Evolutionary conservation across 2,113 vertebrate genomes (phyloP), one percentile per base, ranked within the genome.

Genomic region (Nerophis lumbriciformis): DNA sequence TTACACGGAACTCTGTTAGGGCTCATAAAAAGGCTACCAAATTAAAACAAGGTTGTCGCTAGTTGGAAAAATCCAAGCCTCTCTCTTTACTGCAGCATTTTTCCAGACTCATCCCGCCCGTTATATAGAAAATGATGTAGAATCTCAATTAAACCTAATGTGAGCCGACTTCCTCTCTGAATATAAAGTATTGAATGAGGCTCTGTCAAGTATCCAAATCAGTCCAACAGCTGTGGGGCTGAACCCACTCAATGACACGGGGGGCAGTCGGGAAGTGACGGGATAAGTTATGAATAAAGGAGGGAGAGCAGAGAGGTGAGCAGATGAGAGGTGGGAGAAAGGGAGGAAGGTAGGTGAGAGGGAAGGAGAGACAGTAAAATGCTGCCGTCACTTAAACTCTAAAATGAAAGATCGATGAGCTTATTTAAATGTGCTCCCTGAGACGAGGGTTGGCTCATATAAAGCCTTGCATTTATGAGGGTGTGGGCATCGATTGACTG

Each of bases 391-490:
- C 77, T 86, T 87, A 83, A 86, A 87, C 78, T 86, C 80, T 81
- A 80, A 86, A 88, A 86, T 88, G 85, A 88, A 88, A 88, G 84
- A 88, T 86, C 81, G 81, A 87, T 85, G 84, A 82, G 84, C 83
- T 88, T 86, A 87, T 88, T 88, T 81, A 88, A 87, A 88, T 88
- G 81, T 81, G 84, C 80, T 88, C 82, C 82, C 66, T 68, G 75
- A 83, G 80, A 80, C 75, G 66, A 74, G 81, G 79, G 72, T 53
- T 83, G 84, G 84, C 85, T 84, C 80, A 69, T 83, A 85, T 87
- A 87, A 85, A 80, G 73, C 77, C 70, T 66, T 36, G 54, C 81
- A 82, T 85, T 85, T 82, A 85, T 83, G 84, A 81, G 81, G 83
- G 76, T 68, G 83, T 69, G 76, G 76, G 74, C 83, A 88, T 87